Conservation (phyloP, 2,113 vertebrate genomes). For the Aptenodytes patagonicus region DNA sequence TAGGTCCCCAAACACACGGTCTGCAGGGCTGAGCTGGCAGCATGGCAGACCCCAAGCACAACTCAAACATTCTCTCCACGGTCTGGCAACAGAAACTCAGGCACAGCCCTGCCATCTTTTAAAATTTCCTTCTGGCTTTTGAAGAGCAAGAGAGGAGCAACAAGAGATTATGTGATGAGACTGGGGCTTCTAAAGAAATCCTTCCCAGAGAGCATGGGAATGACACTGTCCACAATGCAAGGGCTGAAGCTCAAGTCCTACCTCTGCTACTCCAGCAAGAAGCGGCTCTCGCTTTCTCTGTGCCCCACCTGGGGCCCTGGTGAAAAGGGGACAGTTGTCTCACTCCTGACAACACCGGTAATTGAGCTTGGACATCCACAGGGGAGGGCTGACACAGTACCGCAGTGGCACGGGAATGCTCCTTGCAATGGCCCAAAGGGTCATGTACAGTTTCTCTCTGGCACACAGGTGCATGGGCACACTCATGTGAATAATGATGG, state of each 20-base stretch:
- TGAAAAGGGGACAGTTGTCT: background rate
- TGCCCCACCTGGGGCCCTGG: background rate
- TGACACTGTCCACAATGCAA: rapidly evolving
- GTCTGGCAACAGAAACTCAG: background rate
- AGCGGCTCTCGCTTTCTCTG: background rate
- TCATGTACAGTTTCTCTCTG: too few species aligned
- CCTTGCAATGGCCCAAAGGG: background rate
- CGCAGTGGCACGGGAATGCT: background rate
- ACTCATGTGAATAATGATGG: rapidly evolving
- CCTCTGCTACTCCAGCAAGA: background rate
- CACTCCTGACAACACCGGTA: rapidly evolving
- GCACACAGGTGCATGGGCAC: background rate
- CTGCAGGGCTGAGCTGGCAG: background rate
- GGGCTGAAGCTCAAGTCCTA: background rate
- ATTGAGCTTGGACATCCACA: rapidly evolving
- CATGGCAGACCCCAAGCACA: background rate
- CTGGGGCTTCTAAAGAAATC: background rate
- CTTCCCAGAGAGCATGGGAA: background rate
- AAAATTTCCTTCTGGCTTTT: background rate
- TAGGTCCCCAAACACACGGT: background rate
- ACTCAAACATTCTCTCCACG: background rate
- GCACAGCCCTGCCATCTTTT: background rate
- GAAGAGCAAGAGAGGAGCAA: background rate
- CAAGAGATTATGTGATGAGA: background rate
- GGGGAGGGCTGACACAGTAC: background rate